phyloP scores from a whole-genome alignment of 1,140 invertebrate species.

The Drosophila mayri region DNA sequence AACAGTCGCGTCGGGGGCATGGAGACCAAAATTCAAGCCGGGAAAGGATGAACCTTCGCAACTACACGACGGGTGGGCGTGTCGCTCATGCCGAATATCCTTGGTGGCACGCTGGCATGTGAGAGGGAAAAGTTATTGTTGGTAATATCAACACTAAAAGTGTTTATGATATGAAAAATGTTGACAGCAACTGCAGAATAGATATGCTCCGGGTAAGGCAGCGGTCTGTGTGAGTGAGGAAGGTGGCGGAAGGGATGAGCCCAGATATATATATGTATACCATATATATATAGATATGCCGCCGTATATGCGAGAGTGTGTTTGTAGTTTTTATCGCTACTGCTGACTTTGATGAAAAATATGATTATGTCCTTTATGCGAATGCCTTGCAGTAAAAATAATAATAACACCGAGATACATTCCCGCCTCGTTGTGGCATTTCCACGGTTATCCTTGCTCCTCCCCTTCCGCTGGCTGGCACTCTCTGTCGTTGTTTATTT shows the following conservation, averaged over 20 bases:
- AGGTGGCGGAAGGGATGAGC: slow-evolving; percentile 15
- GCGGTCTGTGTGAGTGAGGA: neutral
- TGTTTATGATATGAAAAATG: slow-evolving; percentile 84
- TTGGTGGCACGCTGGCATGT: slow-evolving; percentile 6
- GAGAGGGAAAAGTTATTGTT: slow-evolving; percentile 76
- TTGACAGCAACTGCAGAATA: slow-evolving; percentile 81
- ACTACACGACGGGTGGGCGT: slow-evolving; percentile 54
- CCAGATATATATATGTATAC: slow-evolving; percentile 1
- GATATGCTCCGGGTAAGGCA: slow-evolving; percentile 55
- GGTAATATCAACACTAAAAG: slow-evolving; percentile 83
- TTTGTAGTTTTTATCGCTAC: slow-evolving; percentile 80
- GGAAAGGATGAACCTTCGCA: slow-evolving; percentile 43
- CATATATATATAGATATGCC: slow-evolving; percentile 1
- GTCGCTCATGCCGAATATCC: slow-evolving; percentile 37
- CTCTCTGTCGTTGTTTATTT: slow-evolving; percentile 45
- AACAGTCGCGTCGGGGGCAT: slow-evolving; percentile 37
- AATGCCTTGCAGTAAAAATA: slow-evolving; percentile 84
- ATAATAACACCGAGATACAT: slow-evolving; percentile 73
- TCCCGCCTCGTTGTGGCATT: slow-evolving; percentile 40
- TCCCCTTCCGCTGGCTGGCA: slow-evolving; percentile 16
- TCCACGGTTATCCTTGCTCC: slow-evolving; percentile 27
- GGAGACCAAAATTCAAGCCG: slow-evolving; percentile 36
- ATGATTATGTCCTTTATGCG: slow-evolving; percentile 84
- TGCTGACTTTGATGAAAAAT: slow-evolving; percentile 84
- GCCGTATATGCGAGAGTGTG: slow-evolving; percentile 44